Evolutionary conservation across 2,797 vertebrate species (phyloP), one percentile per base, ranked within the genome.

Genomic region (Coregonus suidteri): DNA sequence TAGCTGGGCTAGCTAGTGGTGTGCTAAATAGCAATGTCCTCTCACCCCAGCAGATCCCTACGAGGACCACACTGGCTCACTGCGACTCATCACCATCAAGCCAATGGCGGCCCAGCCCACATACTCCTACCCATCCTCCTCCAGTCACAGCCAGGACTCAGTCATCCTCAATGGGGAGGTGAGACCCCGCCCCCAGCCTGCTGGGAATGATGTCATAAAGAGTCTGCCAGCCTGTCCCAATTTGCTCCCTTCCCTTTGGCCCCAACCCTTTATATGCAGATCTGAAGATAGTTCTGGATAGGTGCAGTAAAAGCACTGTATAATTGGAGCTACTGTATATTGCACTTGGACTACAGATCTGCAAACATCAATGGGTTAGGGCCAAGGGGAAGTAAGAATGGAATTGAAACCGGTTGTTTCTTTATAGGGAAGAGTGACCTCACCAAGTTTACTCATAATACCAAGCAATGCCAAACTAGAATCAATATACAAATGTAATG

Each of bases 61-160:
- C 0, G 97, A 98, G 79, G 96, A 97, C 0, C 96, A 97, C 16
- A 96, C 97, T 0, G 96, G 98, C 72, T 99, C 98, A 0, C 95
- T 99, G 79, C 96, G 97, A 81, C 96, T 99, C 82, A 96, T 99
- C n/a, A 94, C 97, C 18, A 96, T 99, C 78, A 99, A 98, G 80
- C 96, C 97, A 0, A 93, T 96, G 87, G 91, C 95, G 0, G 94
- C 97, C 0, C 96, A 97, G 4, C 91, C 95, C 68, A 94, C 91
- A 78, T 95, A 92, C 87, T 95, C 94, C 13, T 97, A 97, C 6
- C 95, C 96, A 0, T 90, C 93, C 30, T 90, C 95, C 0, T 95
- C 96, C 0, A 97, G 96, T 13, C 95, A 96, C 91, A 98, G 95
- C 90, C 98, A 98, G 79, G 98, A 99, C 78, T 95, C 96, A 0